Evolutionary conservation across 2,797 vertebrate genomes (phyloP).

Genomic region (Enteromius mattozi): DNA sequence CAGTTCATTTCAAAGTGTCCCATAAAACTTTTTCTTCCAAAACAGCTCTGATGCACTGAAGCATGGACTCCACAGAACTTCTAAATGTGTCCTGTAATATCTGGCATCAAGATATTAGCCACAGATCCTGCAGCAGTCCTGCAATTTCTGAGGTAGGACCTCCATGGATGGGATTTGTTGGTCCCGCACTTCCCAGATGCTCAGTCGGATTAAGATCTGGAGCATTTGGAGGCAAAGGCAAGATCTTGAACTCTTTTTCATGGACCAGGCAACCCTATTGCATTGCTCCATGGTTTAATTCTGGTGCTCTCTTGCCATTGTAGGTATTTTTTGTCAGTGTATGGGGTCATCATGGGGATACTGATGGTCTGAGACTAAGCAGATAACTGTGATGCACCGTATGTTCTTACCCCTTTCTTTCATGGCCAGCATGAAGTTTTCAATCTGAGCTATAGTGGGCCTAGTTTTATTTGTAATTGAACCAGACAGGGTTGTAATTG

Average conservation of each 20-base stretch:
- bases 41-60: neutral
- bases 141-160: neutral
- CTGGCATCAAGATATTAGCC: neutral
- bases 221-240: neutral
- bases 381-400: too few relatives aligned
- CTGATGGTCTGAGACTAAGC: too few relatives aligned
- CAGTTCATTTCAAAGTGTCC: neutral
- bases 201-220: neutral
- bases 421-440: too few relatives aligned
- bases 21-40: neutral
- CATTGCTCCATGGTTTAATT: neutral
- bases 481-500: too few relatives aligned
- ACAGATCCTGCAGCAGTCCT: neutral
- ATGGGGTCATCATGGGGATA: neutral
- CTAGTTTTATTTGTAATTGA: too few relatives aligned
- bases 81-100: neutral
- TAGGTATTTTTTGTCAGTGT: too few relatives aligned
- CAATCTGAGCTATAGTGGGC: too few relatives aligned
- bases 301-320: neutral
- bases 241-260: neutral
- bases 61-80: neutral
- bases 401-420: too few relatives aligned
- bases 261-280: neutral
- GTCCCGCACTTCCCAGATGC: neutral
- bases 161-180: neutral